phyloP scores from a whole-genome alignment of 2,113 vertebrate genomes.

The Poecile atricapillus region DNA sequence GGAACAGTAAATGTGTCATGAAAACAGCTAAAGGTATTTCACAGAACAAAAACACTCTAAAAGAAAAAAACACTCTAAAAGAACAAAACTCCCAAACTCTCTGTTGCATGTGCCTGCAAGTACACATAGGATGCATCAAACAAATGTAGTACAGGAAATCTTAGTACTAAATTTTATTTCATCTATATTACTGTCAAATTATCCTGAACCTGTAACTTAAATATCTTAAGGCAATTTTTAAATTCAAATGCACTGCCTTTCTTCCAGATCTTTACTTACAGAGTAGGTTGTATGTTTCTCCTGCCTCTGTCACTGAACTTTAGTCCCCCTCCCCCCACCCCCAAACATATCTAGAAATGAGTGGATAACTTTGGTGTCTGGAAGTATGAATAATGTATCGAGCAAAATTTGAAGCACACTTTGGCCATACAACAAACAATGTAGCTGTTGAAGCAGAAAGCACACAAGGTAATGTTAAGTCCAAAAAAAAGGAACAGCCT shows the following conservation, averaged over 20 bases:
- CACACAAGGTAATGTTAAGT: background rate
- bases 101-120: background rate
- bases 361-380: background rate
- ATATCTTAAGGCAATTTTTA: background rate
- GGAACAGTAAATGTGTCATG: conserved; percentile 65
- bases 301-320: background rate
- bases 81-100: background rate
- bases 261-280: background rate
- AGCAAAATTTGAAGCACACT: background rate
- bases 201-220: background rate
- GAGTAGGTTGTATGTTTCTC: background rate
- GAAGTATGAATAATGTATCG: background rate
- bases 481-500: background rate
- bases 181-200: background rate
- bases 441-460: background rate
- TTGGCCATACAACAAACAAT: background rate
- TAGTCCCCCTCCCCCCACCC: fast-evolving
- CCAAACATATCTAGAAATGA: background rate
- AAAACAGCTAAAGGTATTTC: conserved; percentile 4
- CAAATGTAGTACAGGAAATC: background rate
- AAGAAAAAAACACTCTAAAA: background rate
- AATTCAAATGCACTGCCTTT: background rate
- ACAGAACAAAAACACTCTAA: background rate
- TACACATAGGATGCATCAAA: background rate
- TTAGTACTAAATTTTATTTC: background rate